Evolutionary conservation across 2,797 vertebrate genomes (phyloP).

Genomic region (Buceros bicornis): DNA sequence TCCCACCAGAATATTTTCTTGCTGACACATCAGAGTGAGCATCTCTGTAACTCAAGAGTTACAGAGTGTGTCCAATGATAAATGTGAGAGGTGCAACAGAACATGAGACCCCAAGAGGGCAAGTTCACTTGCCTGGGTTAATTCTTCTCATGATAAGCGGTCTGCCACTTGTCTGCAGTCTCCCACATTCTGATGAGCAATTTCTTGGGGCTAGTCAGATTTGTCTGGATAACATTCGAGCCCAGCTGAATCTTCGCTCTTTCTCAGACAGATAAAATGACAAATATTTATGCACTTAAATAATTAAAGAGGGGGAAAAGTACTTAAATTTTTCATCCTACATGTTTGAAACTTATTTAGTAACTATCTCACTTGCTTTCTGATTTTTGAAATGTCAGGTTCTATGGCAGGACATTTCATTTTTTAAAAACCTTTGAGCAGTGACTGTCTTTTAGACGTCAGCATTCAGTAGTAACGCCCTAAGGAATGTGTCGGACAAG

Average conservation of each 20-base stretch:
- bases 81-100: not conserved
- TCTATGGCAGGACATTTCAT: not conserved
- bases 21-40: constrained; percentile 2
- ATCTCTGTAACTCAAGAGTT: constrained; percentile 1
- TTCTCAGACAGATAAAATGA: not conserved
- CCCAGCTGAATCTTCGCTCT: not conserved
- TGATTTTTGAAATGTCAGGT: constrained; percentile 35
- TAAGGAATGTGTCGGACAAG: not conserved
- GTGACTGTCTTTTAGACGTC: not conserved
- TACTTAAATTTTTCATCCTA: not conserved
- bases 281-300: constrained; percentile 29
- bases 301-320: not conserved
- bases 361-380: constrained; percentile 27
- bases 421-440: not conserved
- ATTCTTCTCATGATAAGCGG: not conserved
- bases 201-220: not conserved
- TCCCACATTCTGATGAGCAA: not conserved
- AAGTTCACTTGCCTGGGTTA: not conserved
- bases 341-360: not conserved
- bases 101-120: not conserved
- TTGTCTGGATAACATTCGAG: not conserved
- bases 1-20: not conserved
- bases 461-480: not conserved
- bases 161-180: not conserved
- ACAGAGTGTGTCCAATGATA: not conserved